Evolutionary conservation across 2,797 vertebrate species (phyloP), one percentile per base, ranked within the genome.

Genomic region (Champsocephalus gunnari): DNA sequence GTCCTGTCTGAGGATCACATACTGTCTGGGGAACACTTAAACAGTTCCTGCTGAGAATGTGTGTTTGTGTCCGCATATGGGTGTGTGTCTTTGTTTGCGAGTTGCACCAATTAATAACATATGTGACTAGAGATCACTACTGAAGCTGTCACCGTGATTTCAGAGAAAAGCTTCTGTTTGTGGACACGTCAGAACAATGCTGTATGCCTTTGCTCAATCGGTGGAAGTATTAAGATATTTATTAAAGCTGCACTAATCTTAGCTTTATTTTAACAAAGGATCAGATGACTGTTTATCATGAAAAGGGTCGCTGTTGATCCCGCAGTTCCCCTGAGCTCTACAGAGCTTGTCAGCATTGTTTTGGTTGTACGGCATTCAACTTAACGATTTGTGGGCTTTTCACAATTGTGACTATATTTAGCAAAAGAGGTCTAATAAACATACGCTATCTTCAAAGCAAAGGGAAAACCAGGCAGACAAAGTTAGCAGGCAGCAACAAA

Each of bases 1-100:
- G 83, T 92, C 90, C 90, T 90, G 92, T 92, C 90, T 92, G 87
- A 87, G 92, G 87, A 91, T 92, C 90, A 90, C 87, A 84, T 75
- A 80, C 86, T 73, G 90, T 93, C 91, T 91, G 88, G 90, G 81
- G 87, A 88, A 87, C 84, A 85, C 72, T 86, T 82, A 85, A 86
- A 84, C 84, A 77, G 78, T 60, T 59, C 70, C 66, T 79, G 83
- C 86, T 81, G 81, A 83, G 87, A 84, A 79, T 86, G 84, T 67
- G 47, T 63, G 51, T 76, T 43, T 17, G 48, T 69, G 64, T 60
- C 49, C 59, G 48, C 47, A 17, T 72, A 64, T 44, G 41, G 62
- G 32, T 79, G 10, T 47, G 41, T 61, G 54, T 77, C 53, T 48
- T 53, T 71, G 58, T 91, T 60, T 84, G 77, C 12, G 80, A 53